Evolutionary conservation across 1,140 invertebrate genomes (phyloP).

Genomic region (Neodiprion virginianus): DNA sequence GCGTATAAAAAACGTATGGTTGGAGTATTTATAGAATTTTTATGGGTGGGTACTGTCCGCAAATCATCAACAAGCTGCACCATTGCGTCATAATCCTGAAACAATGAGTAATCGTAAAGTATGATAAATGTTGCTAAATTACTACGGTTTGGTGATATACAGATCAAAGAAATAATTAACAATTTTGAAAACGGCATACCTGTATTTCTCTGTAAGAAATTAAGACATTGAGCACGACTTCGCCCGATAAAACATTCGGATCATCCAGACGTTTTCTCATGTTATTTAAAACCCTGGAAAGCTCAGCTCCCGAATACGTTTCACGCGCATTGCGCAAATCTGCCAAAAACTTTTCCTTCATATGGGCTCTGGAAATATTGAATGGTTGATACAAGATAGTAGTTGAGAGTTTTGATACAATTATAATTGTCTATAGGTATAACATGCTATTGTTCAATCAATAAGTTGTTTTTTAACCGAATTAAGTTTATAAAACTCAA

Average conservation of each 20-base stretch:
- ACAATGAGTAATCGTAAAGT: constrained; percentile 14
- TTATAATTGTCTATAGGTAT: too few relatives aligned
- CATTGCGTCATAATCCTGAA: constrained; percentile 96
- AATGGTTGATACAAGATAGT: background rate
- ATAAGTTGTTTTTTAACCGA: too few relatives aligned
- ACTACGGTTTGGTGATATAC: constrained; percentile 2
- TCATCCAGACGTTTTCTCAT: constrained; percentile 95
- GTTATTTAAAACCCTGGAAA: constrained; percentile 85
- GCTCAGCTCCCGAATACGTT: constrained; percentile 82
- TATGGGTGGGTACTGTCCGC: constrained; percentile 89
- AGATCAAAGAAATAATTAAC: constrained; percentile 1
- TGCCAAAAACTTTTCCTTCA: constrained; percentile 96
- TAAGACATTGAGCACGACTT: constrained; percentile 92
- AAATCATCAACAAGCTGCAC: constrained; percentile 96
- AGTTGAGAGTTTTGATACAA: too few relatives aligned
- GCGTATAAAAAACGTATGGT: constrained; percentile 94
- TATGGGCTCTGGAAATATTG: constrained; percentile 79
- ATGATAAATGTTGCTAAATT: constrained; percentile 16
- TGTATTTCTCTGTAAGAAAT: constrained; percentile 92
- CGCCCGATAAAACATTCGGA: constrained; percentile 93
- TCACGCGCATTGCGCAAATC: constrained; percentile 95
- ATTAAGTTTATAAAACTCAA: too few relatives aligned
- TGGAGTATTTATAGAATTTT: constrained; percentile 87
- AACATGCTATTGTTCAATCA: too few relatives aligned
- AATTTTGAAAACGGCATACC: constrained; percentile 47